phyloP scores from a whole-genome alignment of 2,797 vertebrate genomes.

The Orestias chungarensis region DNA sequence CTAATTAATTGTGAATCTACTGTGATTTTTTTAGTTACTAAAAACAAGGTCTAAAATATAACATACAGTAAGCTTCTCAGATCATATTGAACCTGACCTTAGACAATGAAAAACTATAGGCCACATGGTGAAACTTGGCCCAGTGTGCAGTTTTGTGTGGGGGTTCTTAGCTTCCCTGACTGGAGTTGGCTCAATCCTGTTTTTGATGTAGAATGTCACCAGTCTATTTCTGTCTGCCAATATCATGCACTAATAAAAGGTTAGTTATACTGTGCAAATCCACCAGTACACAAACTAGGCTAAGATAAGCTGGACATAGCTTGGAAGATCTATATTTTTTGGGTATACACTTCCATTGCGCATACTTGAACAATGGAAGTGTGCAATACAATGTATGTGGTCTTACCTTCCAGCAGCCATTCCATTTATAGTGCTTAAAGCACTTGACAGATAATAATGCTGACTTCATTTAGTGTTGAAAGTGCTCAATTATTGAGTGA shows the following conservation, averaged over 20 bases:
- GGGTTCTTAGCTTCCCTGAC: conserved; percentile 30
- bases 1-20: not conserved
- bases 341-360: not conserved
- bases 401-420: conserved; percentile 20
- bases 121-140: conserved; percentile 52
- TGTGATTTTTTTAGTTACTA: conserved; percentile 18
- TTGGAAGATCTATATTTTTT: not conserved
- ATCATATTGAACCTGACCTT: conserved; percentile 11
- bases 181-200: conserved; percentile 63
- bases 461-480: conserved; percentile 60
- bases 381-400: conserved; percentile 9
- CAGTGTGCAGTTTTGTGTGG: conserved; percentile 7
- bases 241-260: conserved; percentile 7
- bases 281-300: not conserved
- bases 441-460: conserved; percentile 50
- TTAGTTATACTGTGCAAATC: not conserved
- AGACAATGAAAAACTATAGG: too few species aligned
- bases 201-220: conserved; percentile 75
- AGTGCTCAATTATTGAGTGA: conserved; percentile 69
- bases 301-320: not conserved
- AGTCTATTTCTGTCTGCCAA: conserved; percentile 46
- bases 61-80: conserved; percentile 25
- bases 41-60: conserved; percentile 47
- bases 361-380: not conserved
- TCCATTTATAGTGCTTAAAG: conserved; percentile 44